These are phyloP conservation scores for Aelia acuminata DNA, from an alignment of 2,888 invertebrate genomes.

Conservation along the genomic window DNA sequence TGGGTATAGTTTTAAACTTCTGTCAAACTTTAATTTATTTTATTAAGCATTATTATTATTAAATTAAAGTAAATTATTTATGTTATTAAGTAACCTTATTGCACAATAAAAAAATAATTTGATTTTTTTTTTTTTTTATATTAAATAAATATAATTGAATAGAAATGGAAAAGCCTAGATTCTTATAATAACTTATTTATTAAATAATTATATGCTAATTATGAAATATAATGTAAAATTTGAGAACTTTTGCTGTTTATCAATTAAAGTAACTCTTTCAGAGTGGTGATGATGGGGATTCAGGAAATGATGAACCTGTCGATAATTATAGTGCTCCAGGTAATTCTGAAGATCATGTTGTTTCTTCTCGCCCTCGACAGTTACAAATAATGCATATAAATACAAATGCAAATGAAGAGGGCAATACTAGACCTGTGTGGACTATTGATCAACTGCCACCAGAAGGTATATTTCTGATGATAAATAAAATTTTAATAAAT, in stretches of 20 bases:
- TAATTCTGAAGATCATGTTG: slow-evolving; percentile 65
- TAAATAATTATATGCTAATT: not conserved
- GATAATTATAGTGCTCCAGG: slow-evolving; percentile 70
- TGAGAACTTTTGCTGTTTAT: slow-evolving; percentile 50
- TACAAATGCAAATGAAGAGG: slow-evolving; percentile 41
- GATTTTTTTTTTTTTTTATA: too few relatives aligned
- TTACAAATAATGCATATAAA: slow-evolving; percentile 79
- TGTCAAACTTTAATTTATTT: too few relatives aligned
- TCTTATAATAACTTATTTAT: not conserved
- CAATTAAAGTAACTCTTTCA: slow-evolving; percentile 67
- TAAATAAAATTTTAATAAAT: not conserved
- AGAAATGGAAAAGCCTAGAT: too few relatives aligned
- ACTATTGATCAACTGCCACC: slow-evolving; percentile 63
- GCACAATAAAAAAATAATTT: too few relatives aligned
- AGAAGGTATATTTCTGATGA: slow-evolving; percentile 63
- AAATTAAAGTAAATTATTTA: too few relatives aligned
- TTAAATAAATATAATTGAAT: too few relatives aligned
- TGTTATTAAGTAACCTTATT: too few relatives aligned
- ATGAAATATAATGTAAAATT: not conserved
- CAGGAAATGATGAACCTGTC: slow-evolving; percentile 94
- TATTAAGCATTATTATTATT: too few relatives aligned
- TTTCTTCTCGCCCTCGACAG: slow-evolving; percentile 68
- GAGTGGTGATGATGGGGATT: slow-evolving; percentile 91
- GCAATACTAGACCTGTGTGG: slow-evolving; percentile 33
- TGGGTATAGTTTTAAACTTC: too few relatives aligned